Base-by-base conservation (phyloP, 35 echinoderm and acorn worm genomes). In the Apostichopus japonicus region DNA sequence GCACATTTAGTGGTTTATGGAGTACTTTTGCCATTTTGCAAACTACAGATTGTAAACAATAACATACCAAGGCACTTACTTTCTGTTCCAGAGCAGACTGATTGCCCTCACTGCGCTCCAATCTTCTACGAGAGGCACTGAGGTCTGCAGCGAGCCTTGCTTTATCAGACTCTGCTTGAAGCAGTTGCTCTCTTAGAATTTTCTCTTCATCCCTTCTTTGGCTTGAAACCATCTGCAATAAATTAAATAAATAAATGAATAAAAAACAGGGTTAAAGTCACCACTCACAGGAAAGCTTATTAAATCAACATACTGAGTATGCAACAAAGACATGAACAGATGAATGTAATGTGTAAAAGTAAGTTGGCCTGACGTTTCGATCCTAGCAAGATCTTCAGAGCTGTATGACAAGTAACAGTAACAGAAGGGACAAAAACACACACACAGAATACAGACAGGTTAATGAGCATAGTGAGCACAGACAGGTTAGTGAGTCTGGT, bases 161-260 rank as follows among this genome's bases (percentile, higher is more conserved):
- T 57, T 92, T 93, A 44, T 98, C 92, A 10, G 92, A 83, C 67
- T 98, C 96, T 27, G 88, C 82, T 90, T 98, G 65, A 52, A 98
- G 55, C 16, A 98, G 80, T 6, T 92, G 88, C 19, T 95, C 91
- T 75, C 96, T 94, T 19, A 94, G 21, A 84, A 95, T 87, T 27
- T 93, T 95, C 65, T 98, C 96, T 59, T 98, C 96, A 8, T 98
- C 95, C 80, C 76, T n/a, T 54, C 90, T 91, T 55, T 65, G 86
- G 77, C 93, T 94, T 56, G 84, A 86, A 23, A 93, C 79, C 72
- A 83, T 77, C 79, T 87, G 55, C 59, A 93, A 11, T 10, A 51
- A 72, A 44, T 1, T 2, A 87, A 25, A 55, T 87, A 16, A 62
- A 72, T 25, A 75, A 75, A 75, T 0, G 6, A 15, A 44, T 0